phyloP scores from a whole-genome alignment of 2,888 invertebrate genomes.

The Lepeophtheirus nordmannii region DNA sequence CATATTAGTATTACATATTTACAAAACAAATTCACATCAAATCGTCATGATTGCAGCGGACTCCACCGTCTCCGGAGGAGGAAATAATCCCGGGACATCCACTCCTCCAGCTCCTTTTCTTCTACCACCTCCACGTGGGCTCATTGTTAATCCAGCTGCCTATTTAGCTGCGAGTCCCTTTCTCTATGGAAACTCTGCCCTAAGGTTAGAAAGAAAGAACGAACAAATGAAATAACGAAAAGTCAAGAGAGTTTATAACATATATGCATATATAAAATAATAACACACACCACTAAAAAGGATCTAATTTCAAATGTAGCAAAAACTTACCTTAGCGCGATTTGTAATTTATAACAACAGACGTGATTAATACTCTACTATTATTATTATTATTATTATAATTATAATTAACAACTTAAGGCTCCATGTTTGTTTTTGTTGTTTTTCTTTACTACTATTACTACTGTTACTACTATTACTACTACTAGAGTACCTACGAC shows the following conservation, averaged over 20 bases:
- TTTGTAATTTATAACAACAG: no score
- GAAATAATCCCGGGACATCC: no score
- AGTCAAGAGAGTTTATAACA: neutral
- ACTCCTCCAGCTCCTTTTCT: neutral
- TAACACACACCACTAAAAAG: neutral
- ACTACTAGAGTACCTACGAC: no score
- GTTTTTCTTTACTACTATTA: no score
- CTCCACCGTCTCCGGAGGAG: neutral
- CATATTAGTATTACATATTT: no score
- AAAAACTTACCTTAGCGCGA: no score
- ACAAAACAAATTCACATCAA: neutral
- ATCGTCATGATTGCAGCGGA: conserved; percentile 18
- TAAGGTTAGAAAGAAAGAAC: conserved; percentile 9
- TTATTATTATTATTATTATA: no score
- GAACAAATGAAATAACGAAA: no score
- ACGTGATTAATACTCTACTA: no score
- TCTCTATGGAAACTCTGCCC: conserved; percentile 17
- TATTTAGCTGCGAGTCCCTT: conserved; percentile 19
- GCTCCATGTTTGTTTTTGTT: no score
- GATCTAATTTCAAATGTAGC: neutral
- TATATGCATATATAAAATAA: neutral
- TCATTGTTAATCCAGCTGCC: conserved; percentile 18
- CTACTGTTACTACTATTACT: no score
- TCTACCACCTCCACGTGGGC: neutral
- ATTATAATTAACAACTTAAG: no score